phyloP scores from a whole-genome alignment of 2,888 invertebrate species.

The Drosophila falleni region DNA sequence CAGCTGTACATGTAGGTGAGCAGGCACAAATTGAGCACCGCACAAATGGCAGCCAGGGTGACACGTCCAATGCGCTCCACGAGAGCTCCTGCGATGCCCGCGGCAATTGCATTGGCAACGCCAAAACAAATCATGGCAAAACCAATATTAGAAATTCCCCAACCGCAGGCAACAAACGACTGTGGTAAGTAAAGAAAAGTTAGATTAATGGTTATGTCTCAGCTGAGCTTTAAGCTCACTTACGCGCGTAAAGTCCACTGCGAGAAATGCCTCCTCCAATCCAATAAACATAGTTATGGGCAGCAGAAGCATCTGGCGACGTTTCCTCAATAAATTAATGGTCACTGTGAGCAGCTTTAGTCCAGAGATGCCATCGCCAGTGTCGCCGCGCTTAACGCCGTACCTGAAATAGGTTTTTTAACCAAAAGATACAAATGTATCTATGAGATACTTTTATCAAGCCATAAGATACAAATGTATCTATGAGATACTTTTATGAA shows the following conservation, averaged over 20 bases:
- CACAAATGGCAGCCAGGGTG: constrained; percentile 91
- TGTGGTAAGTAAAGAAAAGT: constrained; percentile 79
- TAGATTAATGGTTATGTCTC: constrained; percentile 12
- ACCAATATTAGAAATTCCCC: constrained; percentile 96
- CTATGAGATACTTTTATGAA: neutral
- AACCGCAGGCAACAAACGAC: constrained; percentile 94
- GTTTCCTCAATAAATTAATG: constrained; percentile 90
- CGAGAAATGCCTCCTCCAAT: constrained; percentile 96
- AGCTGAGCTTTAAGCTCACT: constrained; percentile 70
- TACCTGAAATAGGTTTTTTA: constrained; percentile 86
- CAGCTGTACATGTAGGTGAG: constrained; percentile 90
- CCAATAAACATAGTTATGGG: constrained; percentile 97
- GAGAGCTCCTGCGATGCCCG: constrained; percentile 91
- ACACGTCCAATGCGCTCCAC: constrained; percentile 91
- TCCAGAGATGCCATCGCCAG: constrained; percentile 88
- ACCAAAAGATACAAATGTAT: neutral
- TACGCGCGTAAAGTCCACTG: constrained; percentile 93
- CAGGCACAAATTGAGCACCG: constrained; percentile 90
- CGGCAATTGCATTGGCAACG: constrained; percentile 94
- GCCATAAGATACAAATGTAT: neutral
- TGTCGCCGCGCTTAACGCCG: constrained; percentile 86
- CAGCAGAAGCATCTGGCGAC: constrained; percentile 92
- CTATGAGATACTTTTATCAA: neutral
- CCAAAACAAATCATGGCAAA: constrained; percentile 98
- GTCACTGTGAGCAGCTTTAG: constrained; percentile 91